Evolutionary conservation across 30 jellyfish, hydroid and myxozoan species (phyloP).

Genomic region (Cassiopea andromeda): DNA sequence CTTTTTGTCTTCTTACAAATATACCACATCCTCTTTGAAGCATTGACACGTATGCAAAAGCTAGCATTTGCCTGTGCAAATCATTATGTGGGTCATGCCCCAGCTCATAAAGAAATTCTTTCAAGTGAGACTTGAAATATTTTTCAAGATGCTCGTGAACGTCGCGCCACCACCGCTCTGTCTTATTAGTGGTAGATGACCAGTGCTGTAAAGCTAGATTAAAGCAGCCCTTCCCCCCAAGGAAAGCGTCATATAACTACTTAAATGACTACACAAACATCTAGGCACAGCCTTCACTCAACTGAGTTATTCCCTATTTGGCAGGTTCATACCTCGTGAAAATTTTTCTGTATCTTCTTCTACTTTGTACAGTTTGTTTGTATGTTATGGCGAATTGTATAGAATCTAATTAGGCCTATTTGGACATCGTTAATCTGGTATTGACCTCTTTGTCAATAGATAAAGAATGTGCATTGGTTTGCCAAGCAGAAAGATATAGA

Average conservation of each 20-base stretch:
- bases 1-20: slow-evolving; percentile 47
- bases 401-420: neutral
- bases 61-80: slow-evolving; percentile 31
- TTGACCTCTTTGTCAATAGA: slow-evolving; percentile 11
- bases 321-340: too few relatives aligned
- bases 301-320: too few relatives aligned
- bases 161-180: slow-evolving; percentile 59
- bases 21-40: slow-evolving; percentile 47
- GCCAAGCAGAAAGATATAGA: slow-evolving; percentile 63
- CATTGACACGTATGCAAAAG: slow-evolving; percentile 38
- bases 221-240: too few relatives aligned
- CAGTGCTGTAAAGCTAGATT: too few relatives aligned
- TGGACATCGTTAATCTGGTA: neutral
- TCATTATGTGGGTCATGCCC: slow-evolving; percentile 44
- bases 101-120: slow-evolving; percentile 31
- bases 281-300: too few relatives aligned
- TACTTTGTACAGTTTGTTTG: neutral
- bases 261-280: too few relatives aligned
- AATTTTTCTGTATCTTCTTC: too few relatives aligned
- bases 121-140: slow-evolving; percentile 29
- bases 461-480: slow-evolving; percentile 62
- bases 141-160: slow-evolving; percentile 46
- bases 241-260: too few relatives aligned
- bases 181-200: slow-evolving; percentile 3
- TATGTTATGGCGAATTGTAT: neutral